These are phyloP conservation scores for Phymatocera aterrima DNA, from an alignment of 2,888 invertebrate genomes.

Conservation along the genomic window DNA sequence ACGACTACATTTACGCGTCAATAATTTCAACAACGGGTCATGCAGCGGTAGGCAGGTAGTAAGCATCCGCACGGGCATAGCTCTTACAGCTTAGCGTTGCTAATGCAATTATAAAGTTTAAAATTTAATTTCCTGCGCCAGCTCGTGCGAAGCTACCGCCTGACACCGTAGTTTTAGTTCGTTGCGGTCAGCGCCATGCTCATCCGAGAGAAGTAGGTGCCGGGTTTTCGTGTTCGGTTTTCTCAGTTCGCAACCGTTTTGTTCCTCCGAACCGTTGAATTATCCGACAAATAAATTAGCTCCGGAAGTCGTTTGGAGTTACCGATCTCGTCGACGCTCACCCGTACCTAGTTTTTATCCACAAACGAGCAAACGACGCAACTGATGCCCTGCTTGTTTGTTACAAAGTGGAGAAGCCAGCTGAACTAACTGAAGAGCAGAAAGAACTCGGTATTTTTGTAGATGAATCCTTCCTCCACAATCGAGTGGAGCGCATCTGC, in stretches of 20 bases:
- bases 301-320: conserved; percentile 15
- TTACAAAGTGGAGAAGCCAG: conserved; percentile 13
- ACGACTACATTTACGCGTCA: conserved; percentile 23
- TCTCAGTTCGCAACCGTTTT: not conserved
- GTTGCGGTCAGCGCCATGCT: conserved; percentile 33
- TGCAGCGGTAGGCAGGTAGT: conserved; percentile 14
- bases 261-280: not conserved
- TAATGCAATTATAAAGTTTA: conserved; percentile 38
- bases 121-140: conserved; percentile 41
- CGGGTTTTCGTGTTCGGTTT: not conserved
- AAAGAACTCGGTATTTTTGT: not conserved
- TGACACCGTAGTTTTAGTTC: conserved; percentile 31
- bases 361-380: not conserved
- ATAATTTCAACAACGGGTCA: conserved; percentile 32
- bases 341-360: not conserved
- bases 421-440: not conserved
- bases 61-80: conserved; percentile 17
- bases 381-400: conserved; percentile 10
- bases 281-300: conserved; percentile 4
- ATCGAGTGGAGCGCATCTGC: not conserved
- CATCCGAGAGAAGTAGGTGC: conserved; percentile 25
- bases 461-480: conserved; percentile 5
- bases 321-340: not conserved
- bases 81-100: conserved; percentile 34
- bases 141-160: conserved; percentile 22